Evolutionary conservation across 2,888 invertebrate genomes (phyloP), one percentile per base, ranked within the genome.

Genomic region (Harpalus rufipes): DNA sequence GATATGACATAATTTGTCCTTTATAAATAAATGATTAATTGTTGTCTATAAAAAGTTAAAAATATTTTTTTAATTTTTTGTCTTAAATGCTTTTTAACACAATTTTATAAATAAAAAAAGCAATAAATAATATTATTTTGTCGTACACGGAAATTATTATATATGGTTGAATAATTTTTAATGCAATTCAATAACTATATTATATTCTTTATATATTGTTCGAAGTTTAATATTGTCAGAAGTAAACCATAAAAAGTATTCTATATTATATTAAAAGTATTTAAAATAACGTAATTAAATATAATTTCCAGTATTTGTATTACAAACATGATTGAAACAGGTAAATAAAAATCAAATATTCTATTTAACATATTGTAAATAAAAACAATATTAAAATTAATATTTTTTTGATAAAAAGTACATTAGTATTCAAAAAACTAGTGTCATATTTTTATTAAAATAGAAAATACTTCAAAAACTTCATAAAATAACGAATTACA

Each of bases 111-210:
- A 32, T 32, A 32, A 5, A 51, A 51, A 51, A 51, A 51, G 44
- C 32, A 32, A 32, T 51, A 51, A 51, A 8, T 51, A 51, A 51
- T 51, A 12, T 51, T 8, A 63, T 63, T 63, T 63, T 63, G 25
- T 63, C 63, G 8, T 12, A 21, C 21, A 25, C 63, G 63, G 63
- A 63, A 63, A 12, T 63, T 63, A 63, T 63, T 63, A 18, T 63
- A 8, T 10, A 18, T 21, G 63, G 63, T 63, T 25, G 21, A 63
- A 25, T 63, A 63, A 63, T 18, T 61, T 12, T 63, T 63, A 10
- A 59, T 6, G 59, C 16, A 56, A n/a, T 59, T 16, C 18, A 12
- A 51, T 51, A 51, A 8, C 44, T 51, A 59, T 59, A 59, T 25
- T 25, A 12, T 63, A 3, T 21, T 18, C 16, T 21, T 63, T 25